Base-by-base conservation (phyloP, 2,113 vertebrate genomes). In the Stictonetta naevosa region DNA sequence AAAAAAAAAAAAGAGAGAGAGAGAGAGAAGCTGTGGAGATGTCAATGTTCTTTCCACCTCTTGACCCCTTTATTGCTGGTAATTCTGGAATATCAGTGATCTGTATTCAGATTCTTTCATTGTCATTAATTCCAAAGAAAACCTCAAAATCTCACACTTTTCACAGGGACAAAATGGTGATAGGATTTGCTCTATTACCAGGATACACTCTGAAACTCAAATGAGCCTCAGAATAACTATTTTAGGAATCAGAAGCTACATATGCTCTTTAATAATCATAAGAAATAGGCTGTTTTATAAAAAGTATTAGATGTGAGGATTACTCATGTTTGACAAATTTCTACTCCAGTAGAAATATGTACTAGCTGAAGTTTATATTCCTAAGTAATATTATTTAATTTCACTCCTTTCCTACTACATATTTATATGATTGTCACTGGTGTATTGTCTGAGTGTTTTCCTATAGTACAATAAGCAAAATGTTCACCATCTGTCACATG, bases 151-250 rank as follows among this genome's bases (percentile, higher is more conserved):
- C 6, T 82, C 23, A 33, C 6, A 5, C 2, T 34, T 85, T 91
- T 60, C 20, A 31, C 8, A 31, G 10, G 19, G 9, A 1, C 3
- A 25, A 74, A 78, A 50, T 25, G 0, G 6, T 64, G 22, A 5
- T 15, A 71, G 11, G 5, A 3, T 74, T 59, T 86, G 4, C 23
- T 40, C 7, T 40, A 7, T 26, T 55, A 36, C 5, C 19, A 50
- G 11, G 13, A 20, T 60, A 21, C 34, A 36, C n/a, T 60, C 34
- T 76, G 14, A 83, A 7, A 14, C 8, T 72, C n/a, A 16, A 8
- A 63, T n/a, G 10, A 55, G 12, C 13, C 19, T 83, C 40, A 36
- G 38, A 72, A 68, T 34, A 79, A 74, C 6, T 67, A 7, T 50
- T 86, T 76, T 31, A 91, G 19, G 36, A 68, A 71, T 50, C 15